Base-by-base conservation (phyloP, 2,113 vertebrate genomes). In the Ciconia boyciana region DNA sequence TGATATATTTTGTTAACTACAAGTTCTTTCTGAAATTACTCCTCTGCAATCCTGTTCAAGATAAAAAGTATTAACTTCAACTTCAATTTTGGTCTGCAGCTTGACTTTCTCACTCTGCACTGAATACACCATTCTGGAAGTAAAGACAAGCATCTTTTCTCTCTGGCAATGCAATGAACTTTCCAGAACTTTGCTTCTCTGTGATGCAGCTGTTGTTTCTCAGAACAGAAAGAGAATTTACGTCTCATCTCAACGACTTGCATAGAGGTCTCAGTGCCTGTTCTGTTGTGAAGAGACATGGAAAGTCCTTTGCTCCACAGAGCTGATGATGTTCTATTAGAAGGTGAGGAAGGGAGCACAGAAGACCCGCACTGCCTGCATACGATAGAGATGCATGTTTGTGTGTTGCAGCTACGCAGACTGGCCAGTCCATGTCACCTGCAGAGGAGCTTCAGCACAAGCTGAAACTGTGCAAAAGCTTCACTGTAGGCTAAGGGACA, bases 371-470 rank as follows among this genome's bases (percentile, higher is more conserved):
- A 52, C 25, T 22, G 4, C 9, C 7, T 25, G 15, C 21, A 6
- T 11, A 4, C 2, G 5, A 29, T 3, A 19, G 41, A 79, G 39
- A 14, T 48, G 5, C 1, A 1, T 7, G 4, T 28, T 54, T 1
- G 0, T 19, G 26, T 79, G 36, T 78, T 13, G n/a, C 43, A 87
- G 43, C 81, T 28, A 3, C 1, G 2, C 3, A 7, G 64, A n/a
- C 14, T 54, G 25, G 28, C 16, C 18, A 31, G 43, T 22, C 18
- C 2, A 0, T 43, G 18, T 20, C 54, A 87, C 51, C 74, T 36
- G 31, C 34, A 43, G 48, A 32, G 52, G n/a, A 76, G 20, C 43
- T 72, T 51, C 61, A 52, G 15, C n/a, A 66, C 12, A 62, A 58
- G 18, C 29, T 61, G 28, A 78, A 89, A 74, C 4, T 32, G 24